Base-by-base conservation (phyloP, 2,113 vertebrate species). In the Catharus bicknelli region DNA sequence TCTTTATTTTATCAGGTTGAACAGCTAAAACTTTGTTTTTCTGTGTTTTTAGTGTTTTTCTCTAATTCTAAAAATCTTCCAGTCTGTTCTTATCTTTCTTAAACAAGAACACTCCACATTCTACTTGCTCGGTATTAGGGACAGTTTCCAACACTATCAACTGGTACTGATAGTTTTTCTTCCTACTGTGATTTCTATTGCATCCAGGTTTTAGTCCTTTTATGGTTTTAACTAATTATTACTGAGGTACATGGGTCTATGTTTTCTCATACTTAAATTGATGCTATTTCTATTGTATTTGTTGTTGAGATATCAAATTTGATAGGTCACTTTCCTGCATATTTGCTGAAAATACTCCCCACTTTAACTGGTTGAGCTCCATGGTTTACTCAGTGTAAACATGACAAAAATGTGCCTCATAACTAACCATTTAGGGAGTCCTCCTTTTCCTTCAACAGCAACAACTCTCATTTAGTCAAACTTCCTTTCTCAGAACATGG, bases 201-300 rank as follows among this genome's bases (percentile, higher is more conserved):
- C 42, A 51, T 50, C 15, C 34, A 66, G 16, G 6, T 47, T 93
- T 84, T 59, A 34, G 50, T 51, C 8, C 10, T 70, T 21, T 32
- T 64, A 20, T 40, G 40, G 3, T 78, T 78, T 68, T 47, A 72
- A 22, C 38, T 70, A 43, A 34, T 36, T 81, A 19, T 45, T 78
- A 11, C 11, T 4, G 3, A 72, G 54, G 12, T 17, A 3, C 11
- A 12, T 8, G 8, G 8, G 8, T 38, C 38, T 42, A 18, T 1
- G 0, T 55, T 88, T 79, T 54, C n/a, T 72, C 63, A 22, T 13
- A 9, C 16, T 59, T 36, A 12, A 3, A 11, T 58, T 70, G 18
- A 32, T 47, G 6, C 13, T 23, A 8, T 50, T 75, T 79, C 36
- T 59, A 2, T 19, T 0, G 0, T 21, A 43, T 29, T 53, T 80